Base-by-base conservation (phyloP, 2,797 vertebrate genomes). In the Myripristis murdjan region DNA sequence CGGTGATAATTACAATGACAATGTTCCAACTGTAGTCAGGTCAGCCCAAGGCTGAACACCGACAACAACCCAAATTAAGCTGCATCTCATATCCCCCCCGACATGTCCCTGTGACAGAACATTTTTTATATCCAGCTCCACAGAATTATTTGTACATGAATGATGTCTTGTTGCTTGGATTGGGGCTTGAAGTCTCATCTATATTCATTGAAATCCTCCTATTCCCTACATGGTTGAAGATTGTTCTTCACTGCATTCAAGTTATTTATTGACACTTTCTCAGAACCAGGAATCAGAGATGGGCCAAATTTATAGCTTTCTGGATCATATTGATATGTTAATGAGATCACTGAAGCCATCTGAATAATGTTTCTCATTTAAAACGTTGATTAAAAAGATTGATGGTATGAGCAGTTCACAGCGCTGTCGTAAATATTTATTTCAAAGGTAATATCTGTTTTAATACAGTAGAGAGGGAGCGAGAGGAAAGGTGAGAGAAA, bases 121-220 rank as follows among this genome's bases (percentile, higher is more conserved):
- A 73, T 63, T 79, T 54, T 81, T 63, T 67, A n/a, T 87, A 68
- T 82, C 70, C 75, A 79, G 62, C 63, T 79, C 72, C 53, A 48
- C 63, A 77, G 59, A 81, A 80, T 79, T 65, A 83, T 20, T 22
- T 73, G 53, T 60, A 69, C 69, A 60, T 81, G 76, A 91, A 79
- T 76, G 49, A 83, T 77, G 75, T 64, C 66, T 61, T 20, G 58
- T 49, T 77, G 73, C 78, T 77, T 82, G 74, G 73, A 75, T 88
- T 85, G 66, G 23, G 55, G 55, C 81, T 66, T 49, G 46, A 64
- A 82, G 57, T 72, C 87, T 89, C 87, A 90, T 92, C 81, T 87
- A 82, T 91, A 93, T 92, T 92, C 88, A 91, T 91, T 83, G 81
- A 82, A 89, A 77, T 75, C 55, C 61, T 18, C 49, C 59, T 18